These are phyloP conservation scores for Anodontia alba DNA, from an alignment of 2,888 invertebrate genomes.

Conservation along the genomic window DNA sequence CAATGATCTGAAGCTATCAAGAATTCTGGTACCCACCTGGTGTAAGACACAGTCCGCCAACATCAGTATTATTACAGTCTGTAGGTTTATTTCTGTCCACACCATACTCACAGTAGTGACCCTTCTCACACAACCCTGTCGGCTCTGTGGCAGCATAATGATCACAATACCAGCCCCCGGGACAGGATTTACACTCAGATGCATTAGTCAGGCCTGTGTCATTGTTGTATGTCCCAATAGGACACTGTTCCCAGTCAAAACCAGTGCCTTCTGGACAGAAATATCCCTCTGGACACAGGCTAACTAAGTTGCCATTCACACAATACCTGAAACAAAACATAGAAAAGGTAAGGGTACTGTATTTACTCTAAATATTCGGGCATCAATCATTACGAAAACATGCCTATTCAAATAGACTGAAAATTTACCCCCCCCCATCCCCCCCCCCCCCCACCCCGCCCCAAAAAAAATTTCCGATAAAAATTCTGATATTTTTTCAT, in stretches of 20 bases:
- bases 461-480: too few species aligned
- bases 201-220: constrained; percentile 74
- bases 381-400: too few species aligned
- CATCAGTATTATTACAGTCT: constrained; percentile 52
- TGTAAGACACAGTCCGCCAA: constrained; percentile 45
- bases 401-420: too few species aligned
- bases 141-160: constrained; percentile 61
- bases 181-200: constrained; percentile 79
- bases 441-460: too few species aligned
- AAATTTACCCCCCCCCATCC: too few species aligned
- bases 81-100: constrained; percentile 67
- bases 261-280: constrained; percentile 82
- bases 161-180: constrained; percentile 82
- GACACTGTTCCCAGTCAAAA: constrained; percentile 79
- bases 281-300: constrained; percentile 79
- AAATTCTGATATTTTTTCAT: too few species aligned
- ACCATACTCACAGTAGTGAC: constrained; percentile 82
- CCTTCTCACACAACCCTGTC: constrained; percentile 76
- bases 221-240: constrained; percentile 82
- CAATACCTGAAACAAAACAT: constrained; percentile 77
- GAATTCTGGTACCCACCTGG: constrained; percentile 51
- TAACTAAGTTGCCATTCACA: constrained; percentile 72
- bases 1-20: too few species aligned
- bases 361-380: too few species aligned
- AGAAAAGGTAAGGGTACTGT: too few species aligned